Evolutionary conservation across 1,140 invertebrate species (phyloP).

Genomic region (Solenopsis fugax): DNA sequence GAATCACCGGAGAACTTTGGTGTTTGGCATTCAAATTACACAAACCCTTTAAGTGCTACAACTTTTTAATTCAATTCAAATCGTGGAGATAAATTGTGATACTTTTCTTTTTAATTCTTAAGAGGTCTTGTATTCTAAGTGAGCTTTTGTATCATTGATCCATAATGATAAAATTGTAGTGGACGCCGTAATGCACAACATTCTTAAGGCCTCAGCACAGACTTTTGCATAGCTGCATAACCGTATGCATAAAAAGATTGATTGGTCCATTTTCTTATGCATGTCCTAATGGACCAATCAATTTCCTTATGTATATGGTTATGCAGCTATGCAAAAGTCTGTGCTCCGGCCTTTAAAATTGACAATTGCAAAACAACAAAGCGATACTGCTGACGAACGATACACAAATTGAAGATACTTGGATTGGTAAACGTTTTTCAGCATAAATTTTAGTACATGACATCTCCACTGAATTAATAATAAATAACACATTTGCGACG

Average conservation of each 20-base stretch:
- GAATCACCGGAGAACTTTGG: slow-evolving; percentile 10
- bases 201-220: no score
- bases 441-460: neutral
- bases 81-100: neutral
- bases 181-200: no score
- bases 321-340: no score
- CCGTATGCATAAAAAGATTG: no score
- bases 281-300: no score
- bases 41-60: neutral
- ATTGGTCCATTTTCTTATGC: no score
- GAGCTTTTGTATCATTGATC: neutral
- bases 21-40: slow-evolving; percentile 23
- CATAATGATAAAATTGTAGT: no score
- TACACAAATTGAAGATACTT: neutral
- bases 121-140: neutral
- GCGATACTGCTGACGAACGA: neutral
- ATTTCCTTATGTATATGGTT: no score
- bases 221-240: no score
- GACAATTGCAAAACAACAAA: neutral
- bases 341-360: no score
- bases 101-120: no score
- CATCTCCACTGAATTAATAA: neutral
- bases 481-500: neutral
- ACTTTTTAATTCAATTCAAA: slow-evolving; percentile 57
- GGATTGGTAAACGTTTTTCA: no score